Base-by-base conservation (phyloP, 1,140 invertebrate genomes). In the Potamilus streckersoni region DNA sequence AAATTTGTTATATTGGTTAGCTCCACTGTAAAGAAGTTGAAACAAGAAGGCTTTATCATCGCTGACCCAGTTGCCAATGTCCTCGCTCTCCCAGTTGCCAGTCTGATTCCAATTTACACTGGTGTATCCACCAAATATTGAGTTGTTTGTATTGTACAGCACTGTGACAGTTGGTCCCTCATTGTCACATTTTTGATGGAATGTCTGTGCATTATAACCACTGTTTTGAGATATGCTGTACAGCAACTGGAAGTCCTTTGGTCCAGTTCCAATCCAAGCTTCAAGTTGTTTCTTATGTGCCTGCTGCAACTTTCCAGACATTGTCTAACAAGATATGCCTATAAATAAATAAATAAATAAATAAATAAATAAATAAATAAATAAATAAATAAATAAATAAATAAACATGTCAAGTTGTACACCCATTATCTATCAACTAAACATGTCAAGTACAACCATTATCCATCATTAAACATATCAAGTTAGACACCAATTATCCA, bases 121-220 rank as follows among this genome's bases (percentile, higher is more conserved):
- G 27, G n/a, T 49, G 38, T 72, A 72, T 19, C 71, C 71, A 12
- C 71, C 71, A 27, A 63, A 72, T 14, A 72, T 27, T 20, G 60
- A 63, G 12, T 56, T 89, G 79, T 72, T n/a, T 14, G 13, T 19
- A 56, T 72, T 68, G 55, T 74, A 74, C 57, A 71, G 31, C n/a
- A 78, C 69, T 20, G 77, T 79, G 3, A 81, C 69, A 23, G 79
- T 81, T 5, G 77, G 73, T 5, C 76, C 76, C 59, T 79, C 49
- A 38, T 70, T 69, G 63, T 79, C 73, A 66, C 76, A 79, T 49
- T 68, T 65, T 61, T 31, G 17, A 23, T 81, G 79, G 62, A 81
- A 81, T 27, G 56, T 65, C 13, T 20, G 15, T 11, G 69, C 56
- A 49, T 17, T 38, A 49, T 49, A 49, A 66, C 70, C 72, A 19